phyloP scores from a whole-genome alignment of 2,888 invertebrate species.

The Nasonovia ribisnigri region DNA sequence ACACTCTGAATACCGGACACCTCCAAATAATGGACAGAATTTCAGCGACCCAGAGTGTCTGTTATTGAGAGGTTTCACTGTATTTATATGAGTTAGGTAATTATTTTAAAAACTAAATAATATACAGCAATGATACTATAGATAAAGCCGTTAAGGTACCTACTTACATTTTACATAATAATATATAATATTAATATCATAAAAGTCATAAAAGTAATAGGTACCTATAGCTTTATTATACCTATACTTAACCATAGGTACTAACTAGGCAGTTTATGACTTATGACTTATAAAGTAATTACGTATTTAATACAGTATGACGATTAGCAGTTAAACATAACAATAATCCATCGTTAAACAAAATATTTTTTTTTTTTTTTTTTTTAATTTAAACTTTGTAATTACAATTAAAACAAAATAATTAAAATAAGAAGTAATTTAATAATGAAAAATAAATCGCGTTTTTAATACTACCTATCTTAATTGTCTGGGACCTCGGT shows the following conservation, averaged over 20 bases:
- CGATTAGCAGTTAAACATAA: neutral
- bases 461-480: neutral
- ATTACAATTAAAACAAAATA: too few species aligned
- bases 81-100: neutral
- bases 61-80: too few species aligned
- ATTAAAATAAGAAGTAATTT: neutral
- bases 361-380: too few species aligned
- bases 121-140: neutral
- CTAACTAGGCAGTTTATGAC: neutral
- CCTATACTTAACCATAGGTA: neutral
- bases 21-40: too few species aligned
- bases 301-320: neutral
- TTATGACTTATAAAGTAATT: neutral
- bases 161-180: neutral
- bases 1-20: too few species aligned
- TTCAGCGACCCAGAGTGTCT: too few species aligned
- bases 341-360: neutral
- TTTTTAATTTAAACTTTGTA: too few species aligned
- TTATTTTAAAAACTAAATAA: neutral
- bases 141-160: neutral
- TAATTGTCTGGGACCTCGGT: neutral
- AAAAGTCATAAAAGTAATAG: neutral
- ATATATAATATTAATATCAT: too few species aligned
- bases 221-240: neutral
- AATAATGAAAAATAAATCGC: neutral